Evolutionary conservation across 1,140 invertebrate genomes (phyloP), one percentile per base, ranked within the genome.

Genomic region (Myzus persicae): DNA sequence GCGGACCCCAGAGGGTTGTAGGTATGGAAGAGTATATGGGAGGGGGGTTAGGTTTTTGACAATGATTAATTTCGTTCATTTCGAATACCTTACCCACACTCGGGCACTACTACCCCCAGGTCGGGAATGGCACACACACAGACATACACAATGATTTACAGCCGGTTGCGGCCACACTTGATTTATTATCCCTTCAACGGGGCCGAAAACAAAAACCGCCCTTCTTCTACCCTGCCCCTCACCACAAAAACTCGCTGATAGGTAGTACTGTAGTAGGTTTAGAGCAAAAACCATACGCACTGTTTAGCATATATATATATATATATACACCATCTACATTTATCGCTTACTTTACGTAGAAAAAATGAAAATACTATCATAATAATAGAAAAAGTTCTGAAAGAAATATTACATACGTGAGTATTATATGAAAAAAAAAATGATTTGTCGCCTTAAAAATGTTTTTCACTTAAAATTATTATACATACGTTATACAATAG

Each of bases 51-150:
- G 81, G 81, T 54, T 85, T 93, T 93, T 85, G 91, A 93, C 91
- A 93, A 42, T 93, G 91, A 93, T 93, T 93, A 93, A 93, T 93
- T 93, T 85, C 36, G 91, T 93, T 85, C 91, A 84, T 93, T 85
- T 85, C 91, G 81, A 93, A 93, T 85, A 93, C 91, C 91, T 93
- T 93, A 51, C 76, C 81, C 44, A 48, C 9, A 38, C 38, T 54
- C 76, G 42, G n/a, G 42, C 81, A 26, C 91, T 42, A 38, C 76
- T 81, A 76, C 42, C 59, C 42, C 31, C 67, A 36, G 67, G 40
- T 92, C 81, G 91, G 26, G 81, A n/a, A 92, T 84, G 91, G 91
- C 91, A 22, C 76, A 36, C 91, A 36, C 42, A 59, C n/a, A 36
- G 20, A 88, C 46, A 48, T n/a, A 46, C 87, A 22, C 91, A 46